Percentiles rank a stretch among this genome's conserved stretches.
Evolutionary conservation across 23 tunicate genomes (phyloP).

Genomic region (Trididemnum miniatum): DNA sequence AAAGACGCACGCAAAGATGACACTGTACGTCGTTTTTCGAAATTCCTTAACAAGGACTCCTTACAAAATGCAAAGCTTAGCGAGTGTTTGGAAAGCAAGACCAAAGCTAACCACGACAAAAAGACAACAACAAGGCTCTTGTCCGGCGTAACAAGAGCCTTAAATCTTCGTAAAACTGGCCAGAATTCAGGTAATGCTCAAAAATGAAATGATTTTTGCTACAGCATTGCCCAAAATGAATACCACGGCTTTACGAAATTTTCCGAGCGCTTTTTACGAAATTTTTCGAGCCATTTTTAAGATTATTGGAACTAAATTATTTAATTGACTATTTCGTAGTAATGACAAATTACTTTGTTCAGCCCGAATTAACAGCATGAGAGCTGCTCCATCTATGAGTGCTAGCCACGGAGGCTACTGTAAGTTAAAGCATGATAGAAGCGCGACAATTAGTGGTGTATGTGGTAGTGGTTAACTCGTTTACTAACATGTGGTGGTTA

Average conservation of each 20-base stretch:
- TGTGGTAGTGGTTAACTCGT: no score
- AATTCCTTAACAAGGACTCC: constrained; percentile 65
- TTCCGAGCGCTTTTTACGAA: no score
- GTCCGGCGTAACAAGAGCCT: constrained; percentile 26
- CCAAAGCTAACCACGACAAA: neutral
- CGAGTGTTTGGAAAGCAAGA: constrained; percentile 26
- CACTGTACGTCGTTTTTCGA: constrained; percentile 27
- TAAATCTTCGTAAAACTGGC: constrained; percentile 29
- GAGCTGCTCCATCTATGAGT: no score
- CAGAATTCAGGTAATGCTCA: constrained; percentile 48
- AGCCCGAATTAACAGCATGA: no score
- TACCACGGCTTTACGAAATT: no score
- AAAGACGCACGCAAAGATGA: constrained; percentile 3
- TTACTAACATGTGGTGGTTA: no score
- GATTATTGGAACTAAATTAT: no score
- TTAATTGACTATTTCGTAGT: no score
- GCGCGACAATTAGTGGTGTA: neutral
- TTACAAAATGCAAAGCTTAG: constrained; percentile 37
- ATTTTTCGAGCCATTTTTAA: no score
- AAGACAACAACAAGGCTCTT: neutral
- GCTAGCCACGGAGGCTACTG: neutral
- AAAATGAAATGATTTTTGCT: no score
- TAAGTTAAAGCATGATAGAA: neutral
- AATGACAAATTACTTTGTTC: no score
- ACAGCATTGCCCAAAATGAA: no score